These are phyloP conservation scores for Drosophila pseudoobscura DNA, from an alignment of 1,140 invertebrate species.

Conservation along the genomic window DNA sequence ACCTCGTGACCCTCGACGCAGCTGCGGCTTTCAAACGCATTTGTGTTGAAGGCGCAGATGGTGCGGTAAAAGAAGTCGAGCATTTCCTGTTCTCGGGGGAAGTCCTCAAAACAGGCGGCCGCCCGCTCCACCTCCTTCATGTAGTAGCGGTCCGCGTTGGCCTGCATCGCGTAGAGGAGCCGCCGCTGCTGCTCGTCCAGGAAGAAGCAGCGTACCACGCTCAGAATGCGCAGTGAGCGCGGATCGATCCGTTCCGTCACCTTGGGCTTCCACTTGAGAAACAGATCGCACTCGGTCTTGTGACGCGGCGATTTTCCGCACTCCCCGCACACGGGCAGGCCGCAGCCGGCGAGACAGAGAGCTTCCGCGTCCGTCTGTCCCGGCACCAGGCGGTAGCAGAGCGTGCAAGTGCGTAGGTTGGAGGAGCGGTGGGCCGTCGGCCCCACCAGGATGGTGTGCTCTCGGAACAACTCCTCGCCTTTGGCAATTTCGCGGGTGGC, in stretches of 20 bases:
- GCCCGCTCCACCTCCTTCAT: slow-evolving; percentile 86
- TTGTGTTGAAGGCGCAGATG: slow-evolving; percentile 88
- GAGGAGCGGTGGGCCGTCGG: slow-evolving; percentile 82
- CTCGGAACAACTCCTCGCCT: slow-evolving; percentile 88
- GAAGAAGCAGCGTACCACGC: slow-evolving; percentile 86
- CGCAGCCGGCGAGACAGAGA: slow-evolving; percentile 83
- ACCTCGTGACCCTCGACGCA: slow-evolving; percentile 83
- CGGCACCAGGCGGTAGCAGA: slow-evolving; percentile 64
- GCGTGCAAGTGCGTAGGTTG: slow-evolving; percentile 63
- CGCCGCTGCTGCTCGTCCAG: slow-evolving; percentile 84
- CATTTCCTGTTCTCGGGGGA: slow-evolving; percentile 85
- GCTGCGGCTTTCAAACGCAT: slow-evolving; percentile 89
- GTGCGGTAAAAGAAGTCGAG: slow-evolving; percentile 84
- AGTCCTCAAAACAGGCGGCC: slow-evolving; percentile 85
- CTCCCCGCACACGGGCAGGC: slow-evolving; percentile 83
- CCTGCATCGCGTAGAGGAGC: slow-evolving; percentile 85
- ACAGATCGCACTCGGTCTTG: slow-evolving; percentile 85
- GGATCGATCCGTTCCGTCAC: slow-evolving; percentile 84
- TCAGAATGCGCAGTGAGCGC: slow-evolving; percentile 84
- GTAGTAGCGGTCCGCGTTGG: slow-evolving; percentile 84
- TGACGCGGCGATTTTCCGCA: slow-evolving; percentile 85
- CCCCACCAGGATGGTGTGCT: slow-evolving; percentile 87
- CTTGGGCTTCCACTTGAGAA: slow-evolving; percentile 85
- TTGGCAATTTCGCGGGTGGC: slow-evolving; percentile 86
- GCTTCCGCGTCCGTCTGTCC: slow-evolving; percentile 64